These are phyloP conservation scores for Agriopis aurantiaria DNA, from an alignment of 2,888 invertebrate genomes.

Conservation along the genomic window DNA sequence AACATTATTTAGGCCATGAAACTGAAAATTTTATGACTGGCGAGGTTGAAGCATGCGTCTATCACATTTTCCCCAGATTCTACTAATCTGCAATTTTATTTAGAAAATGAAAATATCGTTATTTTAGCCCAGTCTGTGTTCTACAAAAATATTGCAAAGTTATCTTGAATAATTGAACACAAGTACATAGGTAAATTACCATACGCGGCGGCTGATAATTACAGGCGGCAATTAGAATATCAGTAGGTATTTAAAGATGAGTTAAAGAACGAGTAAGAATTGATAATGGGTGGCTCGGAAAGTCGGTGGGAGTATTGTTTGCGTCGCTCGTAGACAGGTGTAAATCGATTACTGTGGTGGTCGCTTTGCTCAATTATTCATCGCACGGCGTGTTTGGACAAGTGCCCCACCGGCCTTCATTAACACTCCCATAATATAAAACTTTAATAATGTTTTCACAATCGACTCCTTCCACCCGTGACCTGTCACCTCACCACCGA, in stretches of 20 bases:
- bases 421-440: slow-evolving; percentile 79
- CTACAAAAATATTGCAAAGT: too few species aligned
- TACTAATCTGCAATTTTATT: too few species aligned
- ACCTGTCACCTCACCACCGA: slow-evolving; percentile 55
- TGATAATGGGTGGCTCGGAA: slow-evolving; percentile 22
- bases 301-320: slow-evolving; percentile 30
- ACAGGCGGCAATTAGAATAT: background rate
- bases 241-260: background rate
- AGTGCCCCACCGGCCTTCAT: slow-evolving; percentile 81
- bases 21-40: too few species aligned
- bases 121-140: too few species aligned
- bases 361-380: slow-evolving; percentile 80
- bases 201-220: background rate
- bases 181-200: too few species aligned
- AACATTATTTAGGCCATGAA: too few species aligned
- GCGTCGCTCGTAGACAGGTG: slow-evolving; percentile 65
- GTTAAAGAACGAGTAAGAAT: slow-evolving; percentile 22
- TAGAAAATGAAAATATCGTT: too few species aligned
- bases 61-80: too few species aligned
- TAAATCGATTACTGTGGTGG: slow-evolving; percentile 80
- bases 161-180: too few species aligned
- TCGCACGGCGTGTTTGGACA: slow-evolving; percentile 81
- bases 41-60: too few species aligned
- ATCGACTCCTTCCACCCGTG: slow-evolving; percentile 65
- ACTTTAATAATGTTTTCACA: slow-evolving; percentile 85